Conservation (phyloP, 2,113 vertebrate species). For the Steatornis caripensis region DNA sequence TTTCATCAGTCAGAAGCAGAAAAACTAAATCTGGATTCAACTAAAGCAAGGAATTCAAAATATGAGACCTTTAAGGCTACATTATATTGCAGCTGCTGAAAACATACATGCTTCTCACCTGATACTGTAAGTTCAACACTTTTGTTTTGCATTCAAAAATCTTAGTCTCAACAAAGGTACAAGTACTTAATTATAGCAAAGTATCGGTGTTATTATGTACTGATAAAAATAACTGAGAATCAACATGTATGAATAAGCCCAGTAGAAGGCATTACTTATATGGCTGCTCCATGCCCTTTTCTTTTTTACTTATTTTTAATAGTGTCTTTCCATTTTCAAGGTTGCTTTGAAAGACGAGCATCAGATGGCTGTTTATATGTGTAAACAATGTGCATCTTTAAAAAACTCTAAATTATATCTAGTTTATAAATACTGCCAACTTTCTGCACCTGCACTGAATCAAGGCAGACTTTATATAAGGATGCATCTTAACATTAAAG, state of each 20-base stretch:
- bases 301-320: background rate
- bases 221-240: background rate
- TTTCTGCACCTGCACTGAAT: conserved; percentile 25
- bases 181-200: background rate
- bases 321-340: background rate
- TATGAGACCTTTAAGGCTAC: fast-evolving
- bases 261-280: background rate
- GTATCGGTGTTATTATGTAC: background rate
- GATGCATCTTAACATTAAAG: conserved; percentile 64
- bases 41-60: background rate
- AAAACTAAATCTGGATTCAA: background rate
- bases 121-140: background rate
- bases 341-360: background rate
- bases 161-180: background rate
- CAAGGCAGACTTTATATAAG: background rate
- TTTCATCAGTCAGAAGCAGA: background rate
- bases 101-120: background rate
- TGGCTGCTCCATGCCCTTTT: background rate
- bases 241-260: background rate
- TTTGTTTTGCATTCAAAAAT: background rate
- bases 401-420: background rate
- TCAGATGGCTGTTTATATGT: background rate
- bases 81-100: background rate
- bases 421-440: background rate
- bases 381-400: background rate